Conservation (phyloP, 2,797 vertebrate genomes). For the Eidolon dupreanum region DNA sequence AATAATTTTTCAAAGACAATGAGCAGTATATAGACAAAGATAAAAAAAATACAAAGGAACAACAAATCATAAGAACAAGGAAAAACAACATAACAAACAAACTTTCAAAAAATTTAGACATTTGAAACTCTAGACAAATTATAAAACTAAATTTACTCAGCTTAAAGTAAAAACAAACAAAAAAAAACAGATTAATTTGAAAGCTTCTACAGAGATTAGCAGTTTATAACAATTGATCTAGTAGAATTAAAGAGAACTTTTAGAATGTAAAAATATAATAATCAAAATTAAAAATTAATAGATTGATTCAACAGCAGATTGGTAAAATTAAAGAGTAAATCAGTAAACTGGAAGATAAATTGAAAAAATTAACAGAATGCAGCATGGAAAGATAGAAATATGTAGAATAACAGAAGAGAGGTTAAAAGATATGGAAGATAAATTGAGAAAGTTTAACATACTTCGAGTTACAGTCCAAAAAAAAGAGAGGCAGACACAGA, state of each 20-base stretch:
- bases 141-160: neutral
- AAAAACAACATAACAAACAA: neutral
- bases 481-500: neutral
- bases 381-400: neutral
- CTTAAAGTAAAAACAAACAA: neutral
- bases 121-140: constrained; percentile 22
- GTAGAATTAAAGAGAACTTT: neutral
- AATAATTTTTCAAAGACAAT: neutral
- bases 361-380: neutral
- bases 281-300: neutral
- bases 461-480: constrained; percentile 4
- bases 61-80: neutral
- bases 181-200: neutral
- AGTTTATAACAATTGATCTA: neutral
- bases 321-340: neutral
- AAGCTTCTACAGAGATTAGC: neutral
- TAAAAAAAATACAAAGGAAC: constrained; percentile 7
- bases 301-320: neutral
- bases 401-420: neutral
- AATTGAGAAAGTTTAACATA: neutral
- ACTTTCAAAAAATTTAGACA: neutral
- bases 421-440: neutral
- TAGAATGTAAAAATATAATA: neutral
- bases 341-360: neutral
- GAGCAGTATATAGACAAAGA: neutral